These are phyloP conservation scores for Triplophysa rosa DNA, from an alignment of 2,113 vertebrate species.

Conservation along the genomic window DNA sequence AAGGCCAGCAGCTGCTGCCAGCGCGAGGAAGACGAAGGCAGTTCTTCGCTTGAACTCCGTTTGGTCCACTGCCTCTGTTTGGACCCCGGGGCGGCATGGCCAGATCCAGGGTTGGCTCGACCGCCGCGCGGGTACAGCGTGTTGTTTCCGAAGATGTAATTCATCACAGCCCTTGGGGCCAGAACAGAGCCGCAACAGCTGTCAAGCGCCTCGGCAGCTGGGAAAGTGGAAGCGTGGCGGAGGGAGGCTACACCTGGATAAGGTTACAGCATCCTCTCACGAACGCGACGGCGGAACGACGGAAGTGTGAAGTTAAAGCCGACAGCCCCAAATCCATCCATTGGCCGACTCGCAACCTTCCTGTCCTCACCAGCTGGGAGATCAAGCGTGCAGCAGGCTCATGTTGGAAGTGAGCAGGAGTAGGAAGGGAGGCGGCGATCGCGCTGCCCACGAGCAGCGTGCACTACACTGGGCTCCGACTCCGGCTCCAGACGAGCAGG, in stretches of 20 bases:
- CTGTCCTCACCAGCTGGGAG: slow-evolving; percentile 21
- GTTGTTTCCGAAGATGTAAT: slow-evolving; percentile 99
- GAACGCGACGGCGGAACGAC: slow-evolving; percentile 26
- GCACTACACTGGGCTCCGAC: slow-evolving; percentile 39
- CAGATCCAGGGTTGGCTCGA: slow-evolving; percentile 78
- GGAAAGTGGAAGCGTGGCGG: slow-evolving; percentile 33
- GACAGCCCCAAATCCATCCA: slow-evolving; percentile 35
- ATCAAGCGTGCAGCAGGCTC: slow-evolving; percentile 31
- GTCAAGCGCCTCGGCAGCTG: slow-evolving; percentile 62
- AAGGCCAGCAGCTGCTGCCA: slow-evolving; percentile 95
- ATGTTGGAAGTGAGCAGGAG: slow-evolving; percentile 37
- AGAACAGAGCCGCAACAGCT: slow-evolving; percentile 65
- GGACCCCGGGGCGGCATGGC: slow-evolving; percentile 79
- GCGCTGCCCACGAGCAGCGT: slow-evolving; percentile 45
- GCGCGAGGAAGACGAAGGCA: slow-evolving; percentile 83
- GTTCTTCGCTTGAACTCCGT: slow-evolving; percentile 87
- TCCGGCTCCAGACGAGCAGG: slow-evolving; percentile 50
- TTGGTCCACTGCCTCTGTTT: slow-evolving; percentile 90
- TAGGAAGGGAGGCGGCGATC: slow-evolving; percentile 47
- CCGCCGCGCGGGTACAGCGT: slow-evolving; percentile 88
- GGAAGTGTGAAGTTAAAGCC: background rate
- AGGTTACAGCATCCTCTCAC: slow-evolving; percentile 77
- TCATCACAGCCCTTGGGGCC: slow-evolving; percentile 79
- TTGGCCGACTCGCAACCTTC: background rate
- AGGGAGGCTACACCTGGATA: slow-evolving; percentile 47